These are phyloP conservation scores for Brachyalestes nurse DNA, from an alignment of 2,797 vertebrate species.

Conservation along the genomic window DNA sequence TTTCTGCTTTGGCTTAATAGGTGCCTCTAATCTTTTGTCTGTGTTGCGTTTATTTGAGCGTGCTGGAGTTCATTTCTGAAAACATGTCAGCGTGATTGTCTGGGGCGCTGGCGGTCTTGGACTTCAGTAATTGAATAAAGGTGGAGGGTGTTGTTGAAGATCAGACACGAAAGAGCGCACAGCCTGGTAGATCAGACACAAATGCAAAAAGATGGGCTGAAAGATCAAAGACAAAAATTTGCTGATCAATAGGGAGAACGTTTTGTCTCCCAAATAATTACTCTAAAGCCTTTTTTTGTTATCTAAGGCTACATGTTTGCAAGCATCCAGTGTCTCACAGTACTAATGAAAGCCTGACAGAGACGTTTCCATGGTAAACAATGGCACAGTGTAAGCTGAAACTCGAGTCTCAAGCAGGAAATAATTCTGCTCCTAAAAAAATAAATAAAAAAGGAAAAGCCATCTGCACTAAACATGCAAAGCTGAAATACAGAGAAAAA, in stretches of 20 bases:
- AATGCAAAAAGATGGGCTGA: background rate
- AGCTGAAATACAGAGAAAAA: constrained; percentile 50
- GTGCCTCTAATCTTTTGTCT: constrained; percentile 65
- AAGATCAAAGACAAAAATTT: background rate
- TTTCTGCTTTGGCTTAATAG: constrained; percentile 61
- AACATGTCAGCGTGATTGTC: constrained; percentile 59
- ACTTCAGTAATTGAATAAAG: constrained; percentile 45
- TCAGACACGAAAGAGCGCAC: constrained; percentile 7
- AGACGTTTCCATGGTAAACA: constrained; percentile 31
- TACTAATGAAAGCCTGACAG: constrained; percentile 12
- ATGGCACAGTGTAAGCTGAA: constrained; percentile 14
- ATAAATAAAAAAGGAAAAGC: constrained; percentile 36
- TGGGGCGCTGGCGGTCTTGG: constrained; percentile 51
- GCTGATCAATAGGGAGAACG: background rate
- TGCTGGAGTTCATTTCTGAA: constrained; percentile 55
- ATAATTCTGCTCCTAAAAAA: constrained; percentile 22
- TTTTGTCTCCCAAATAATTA: background rate
- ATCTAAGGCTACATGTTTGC: background rate
- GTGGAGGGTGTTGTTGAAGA: constrained; percentile 15
- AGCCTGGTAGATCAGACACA: background rate
- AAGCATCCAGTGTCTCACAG: background rate
- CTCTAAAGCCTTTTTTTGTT: background rate
- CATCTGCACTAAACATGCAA: constrained; percentile 24
- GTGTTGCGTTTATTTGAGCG: constrained; percentile 58
- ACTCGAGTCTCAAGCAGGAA: constrained; percentile 14